Evolutionary conservation across 2,113 vertebrate species (phyloP).

Genomic region (Ranitomeya variabilis): DNA sequence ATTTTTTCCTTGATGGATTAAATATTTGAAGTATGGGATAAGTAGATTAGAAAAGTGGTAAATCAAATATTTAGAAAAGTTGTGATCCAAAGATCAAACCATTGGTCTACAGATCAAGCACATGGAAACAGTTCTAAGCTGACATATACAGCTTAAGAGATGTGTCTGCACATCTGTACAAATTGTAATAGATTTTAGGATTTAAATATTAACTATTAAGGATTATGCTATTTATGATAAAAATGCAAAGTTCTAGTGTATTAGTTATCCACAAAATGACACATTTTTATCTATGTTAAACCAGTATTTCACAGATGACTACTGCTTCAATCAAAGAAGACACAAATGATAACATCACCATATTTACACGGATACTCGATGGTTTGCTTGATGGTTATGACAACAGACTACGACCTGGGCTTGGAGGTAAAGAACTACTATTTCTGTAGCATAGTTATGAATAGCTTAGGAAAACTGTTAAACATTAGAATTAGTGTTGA

Average conservation of each 20-base stretch:
- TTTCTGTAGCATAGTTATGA: not conserved
- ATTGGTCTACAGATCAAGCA: not conserved
- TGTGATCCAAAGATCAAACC: not conserved
- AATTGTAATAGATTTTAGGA: not conserved
- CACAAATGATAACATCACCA: conserved; percentile 91
- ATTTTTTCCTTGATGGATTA: not conserved
- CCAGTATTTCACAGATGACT: conserved; percentile 86
- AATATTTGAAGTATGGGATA: not conserved
- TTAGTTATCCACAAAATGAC: not conserved
- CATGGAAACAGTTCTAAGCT: not conserved
- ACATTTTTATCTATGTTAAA: conserved; percentile 37
- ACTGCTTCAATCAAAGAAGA: conserved; percentile 81
- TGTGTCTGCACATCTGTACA: not conserved
- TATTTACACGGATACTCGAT: conserved; percentile 94
- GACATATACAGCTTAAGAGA: not conserved
- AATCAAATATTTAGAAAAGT: not conserved
- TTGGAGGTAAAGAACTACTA: conserved; percentile 82
- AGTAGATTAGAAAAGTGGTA: not conserved
- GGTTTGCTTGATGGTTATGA: conserved; percentile 94
- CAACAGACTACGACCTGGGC: conserved; percentile 90
- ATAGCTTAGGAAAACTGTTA: not conserved
- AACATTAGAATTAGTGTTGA: too few species aligned
- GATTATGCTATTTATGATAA: not conserved
- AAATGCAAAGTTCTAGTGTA: not conserved
- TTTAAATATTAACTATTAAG: not conserved